These are phyloP conservation scores for Xanthia icteritia DNA, from an alignment of 2,888 invertebrate species.

Conservation along the genomic window DNA sequence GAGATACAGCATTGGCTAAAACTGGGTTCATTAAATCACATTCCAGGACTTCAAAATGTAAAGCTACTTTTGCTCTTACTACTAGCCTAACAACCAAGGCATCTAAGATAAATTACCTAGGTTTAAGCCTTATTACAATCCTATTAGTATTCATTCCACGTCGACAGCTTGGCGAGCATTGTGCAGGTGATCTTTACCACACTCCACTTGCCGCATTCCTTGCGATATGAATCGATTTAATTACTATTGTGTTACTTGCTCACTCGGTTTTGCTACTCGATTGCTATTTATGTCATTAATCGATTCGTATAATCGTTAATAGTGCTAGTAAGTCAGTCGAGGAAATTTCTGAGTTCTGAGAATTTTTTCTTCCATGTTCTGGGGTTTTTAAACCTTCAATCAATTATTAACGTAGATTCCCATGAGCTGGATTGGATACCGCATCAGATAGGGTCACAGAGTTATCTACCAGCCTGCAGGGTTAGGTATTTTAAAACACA, in stretches of 20 bases:
- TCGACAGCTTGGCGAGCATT: slow-evolving; percentile 48
- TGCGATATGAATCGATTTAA: slow-evolving; percentile 70
- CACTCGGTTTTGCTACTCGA: slow-evolving; percentile 62
- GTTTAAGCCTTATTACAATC: slow-evolving; percentile 37
- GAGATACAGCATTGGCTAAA: background rate
- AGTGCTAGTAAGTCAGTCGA: slow-evolving; percentile 42
- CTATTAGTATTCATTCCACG: slow-evolving; percentile 61
- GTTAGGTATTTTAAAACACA: background rate
- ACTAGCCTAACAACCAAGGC: background rate
- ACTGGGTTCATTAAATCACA: background rate
- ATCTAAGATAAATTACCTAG: slow-evolving; percentile 50
- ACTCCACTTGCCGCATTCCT: slow-evolving; percentile 79
- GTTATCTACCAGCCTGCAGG: background rate
- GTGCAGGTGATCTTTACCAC: slow-evolving; percentile 77
- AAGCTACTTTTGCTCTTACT: background rate
- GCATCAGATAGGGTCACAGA: background rate
- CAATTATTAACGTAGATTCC: background rate
- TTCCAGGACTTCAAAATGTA: slow-evolving; percentile 13
- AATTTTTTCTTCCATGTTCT: slow-evolving; percentile 7
- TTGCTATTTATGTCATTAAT: slow-evolving; percentile 60
- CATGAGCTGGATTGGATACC: background rate
- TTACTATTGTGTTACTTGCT: slow-evolving; percentile 64
- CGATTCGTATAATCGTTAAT: slow-evolving; percentile 45
- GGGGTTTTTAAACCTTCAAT: background rate
- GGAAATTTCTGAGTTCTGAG: slow-evolving; percentile 8